Conservation (phyloP, 2,797 vertebrate species). For the Esox masquinongy region DNA sequence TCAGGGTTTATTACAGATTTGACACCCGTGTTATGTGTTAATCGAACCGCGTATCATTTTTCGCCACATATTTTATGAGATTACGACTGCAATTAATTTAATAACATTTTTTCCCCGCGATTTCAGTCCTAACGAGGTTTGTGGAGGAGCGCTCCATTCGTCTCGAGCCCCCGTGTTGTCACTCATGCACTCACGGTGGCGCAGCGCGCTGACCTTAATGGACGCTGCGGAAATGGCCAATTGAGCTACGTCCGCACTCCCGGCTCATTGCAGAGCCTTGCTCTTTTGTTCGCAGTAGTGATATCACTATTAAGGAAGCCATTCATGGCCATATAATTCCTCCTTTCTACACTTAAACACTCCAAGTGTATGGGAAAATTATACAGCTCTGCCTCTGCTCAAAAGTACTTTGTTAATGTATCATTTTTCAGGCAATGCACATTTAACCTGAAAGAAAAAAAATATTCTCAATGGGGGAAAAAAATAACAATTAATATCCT, state of each 20-base stretch:
- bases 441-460: constrained; percentile 67
- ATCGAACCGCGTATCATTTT: constrained; percentile 97
- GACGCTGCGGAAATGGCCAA: constrained; percentile 80
- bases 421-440: constrained; percentile 73
- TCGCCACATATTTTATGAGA: constrained; percentile 90
- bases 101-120: constrained; percentile 87
- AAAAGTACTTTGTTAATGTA: constrained; percentile 74
- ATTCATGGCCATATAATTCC: constrained; percentile 77
- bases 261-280: constrained; percentile 54
- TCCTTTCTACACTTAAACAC: constrained; percentile 76
- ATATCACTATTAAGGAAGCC: constrained; percentile 77
- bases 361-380: constrained; percentile 79
- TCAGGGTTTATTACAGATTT: constrained; percentile 96
- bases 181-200: constrained; percentile 80
- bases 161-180: constrained; percentile 76
- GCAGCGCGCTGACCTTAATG: constrained; percentile 82
- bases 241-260: constrained; percentile 79
- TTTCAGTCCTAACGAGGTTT: constrained; percentile 82
- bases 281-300: constrained; percentile 79
- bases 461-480: constrained; percentile 18
- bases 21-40: constrained; percentile 99
- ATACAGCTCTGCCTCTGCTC: constrained; percentile 72
- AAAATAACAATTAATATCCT: constrained; percentile 57
- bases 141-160: constrained; percentile 85
- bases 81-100: constrained; percentile 97